A percentile compares a stretch with the other conserved stretches of the same genome.
These are phyloP conservation scores for Eumacrocentrus americanus DNA, from an alignment of 2,888 invertebrate genomes.

Conservation along the genomic window DNA sequence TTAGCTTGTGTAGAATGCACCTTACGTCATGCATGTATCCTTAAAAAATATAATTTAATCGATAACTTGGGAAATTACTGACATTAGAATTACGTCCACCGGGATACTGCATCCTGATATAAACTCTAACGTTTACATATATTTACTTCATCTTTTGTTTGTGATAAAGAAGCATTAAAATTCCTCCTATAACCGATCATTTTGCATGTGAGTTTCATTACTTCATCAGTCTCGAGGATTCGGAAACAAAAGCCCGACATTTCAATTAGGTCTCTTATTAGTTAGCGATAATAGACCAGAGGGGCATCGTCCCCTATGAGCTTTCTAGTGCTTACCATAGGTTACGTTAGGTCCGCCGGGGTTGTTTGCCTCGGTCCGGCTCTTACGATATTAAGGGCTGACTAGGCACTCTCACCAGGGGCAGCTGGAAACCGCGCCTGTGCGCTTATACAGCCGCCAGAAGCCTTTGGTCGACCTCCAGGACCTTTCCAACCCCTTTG, in stretches of 20 bases:
- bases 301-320: conserved; percentile 32
- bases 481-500: conserved; percentile 26
- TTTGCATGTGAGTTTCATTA: too few relatives aligned
- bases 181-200: too few relatives aligned
- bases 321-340: conserved; percentile 57
- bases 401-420: conserved; percentile 53
- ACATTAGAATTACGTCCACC: conserved; percentile 45
- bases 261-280: conserved; percentile 61
- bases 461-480: conserved; percentile 34
- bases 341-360: conserved; percentile 48
- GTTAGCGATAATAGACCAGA: conserved; percentile 59
- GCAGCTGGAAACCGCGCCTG: conserved; percentile 2
- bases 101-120: conserved; percentile 36
- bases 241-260: conserved; percentile 52
- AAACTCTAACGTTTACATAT: conserved; percentile 26
- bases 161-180: too few relatives aligned
- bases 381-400: conserved; percentile 61
- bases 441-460: conserved; percentile 30
- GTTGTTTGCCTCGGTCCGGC: conserved; percentile 59
- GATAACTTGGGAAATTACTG: conserved; percentile 51
- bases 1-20: not conserved
- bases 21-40: conserved; percentile 4
- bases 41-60: conserved; percentile 49
- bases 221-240: too few relatives aligned
- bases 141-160: too few relatives aligned